Evolutionary conservation across 2,113 vertebrate species (phyloP).

Genomic region (Dicaeum eximium): DNA sequence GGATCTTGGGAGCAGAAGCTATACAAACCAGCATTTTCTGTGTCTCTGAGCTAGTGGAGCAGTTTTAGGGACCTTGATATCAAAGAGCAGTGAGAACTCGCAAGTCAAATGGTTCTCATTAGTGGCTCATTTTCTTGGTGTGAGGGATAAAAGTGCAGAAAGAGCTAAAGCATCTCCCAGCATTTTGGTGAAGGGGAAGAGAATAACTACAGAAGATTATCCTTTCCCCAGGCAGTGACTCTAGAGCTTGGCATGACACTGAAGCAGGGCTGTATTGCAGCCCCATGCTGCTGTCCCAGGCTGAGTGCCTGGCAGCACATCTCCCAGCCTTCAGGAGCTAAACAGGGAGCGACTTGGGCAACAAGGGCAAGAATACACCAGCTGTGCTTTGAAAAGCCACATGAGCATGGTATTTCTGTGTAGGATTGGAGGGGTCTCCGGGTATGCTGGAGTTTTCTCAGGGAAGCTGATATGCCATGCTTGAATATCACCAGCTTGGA

Average conservation of each 20-base stretch:
- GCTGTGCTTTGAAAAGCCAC: not conserved
- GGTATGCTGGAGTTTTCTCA: not conserved
- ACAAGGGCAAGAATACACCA: not conserved
- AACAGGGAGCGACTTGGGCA: not conserved
- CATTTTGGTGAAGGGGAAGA: not conserved
- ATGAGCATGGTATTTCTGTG: not conserved
- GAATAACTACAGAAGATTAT: slow-evolving; percentile 4
- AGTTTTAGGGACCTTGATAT: not conserved
- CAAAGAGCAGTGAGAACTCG: not conserved
- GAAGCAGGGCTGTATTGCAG: not conserved
- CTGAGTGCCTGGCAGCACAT: not conserved
- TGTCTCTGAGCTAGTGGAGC: not conserved
- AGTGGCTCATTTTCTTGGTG: slow-evolving; percentile 28
- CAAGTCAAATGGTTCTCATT: slow-evolving; percentile 38
- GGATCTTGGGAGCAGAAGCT: not conserved
- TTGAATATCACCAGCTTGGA: not conserved
- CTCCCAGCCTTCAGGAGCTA: not conserved
- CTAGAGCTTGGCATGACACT: not conserved
- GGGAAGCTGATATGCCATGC: not conserved
- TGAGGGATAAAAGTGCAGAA: slow-evolving; percentile 34
- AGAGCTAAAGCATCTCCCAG: not conserved
- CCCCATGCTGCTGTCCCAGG: not conserved
- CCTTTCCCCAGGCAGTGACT: not conserved
- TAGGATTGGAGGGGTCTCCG: not conserved
- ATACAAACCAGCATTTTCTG: not conserved